Conservation (phyloP, 2,113 vertebrate genomes). For the Sterna hirundo region DNA sequence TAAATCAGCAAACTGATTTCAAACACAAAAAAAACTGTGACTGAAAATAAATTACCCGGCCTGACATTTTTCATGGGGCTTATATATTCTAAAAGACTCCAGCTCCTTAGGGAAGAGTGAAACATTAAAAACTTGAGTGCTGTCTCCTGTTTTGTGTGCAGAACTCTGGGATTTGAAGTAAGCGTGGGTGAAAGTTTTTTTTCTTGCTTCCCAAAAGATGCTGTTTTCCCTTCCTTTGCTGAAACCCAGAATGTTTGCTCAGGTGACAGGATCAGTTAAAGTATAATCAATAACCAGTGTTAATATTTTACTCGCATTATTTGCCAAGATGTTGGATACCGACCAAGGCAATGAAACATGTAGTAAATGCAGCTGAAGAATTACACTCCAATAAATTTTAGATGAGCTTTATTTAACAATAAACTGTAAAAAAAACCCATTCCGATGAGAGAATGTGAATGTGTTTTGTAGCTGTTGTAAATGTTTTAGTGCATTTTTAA, state of each 20-base stretch:
- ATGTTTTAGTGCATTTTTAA: slow-evolving; percentile 46
- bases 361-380: slow-evolving; percentile 39
- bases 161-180: not conserved
- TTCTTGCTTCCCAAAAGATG: not conserved
- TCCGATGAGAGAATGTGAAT: not conserved
- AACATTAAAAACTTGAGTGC: not conserved
- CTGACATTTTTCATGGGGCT: slow-evolving; percentile 37
- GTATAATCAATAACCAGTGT: not conserved
- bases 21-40: not conserved
- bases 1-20: slow-evolving; percentile 35
- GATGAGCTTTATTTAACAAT: slow-evolving; percentile 55
- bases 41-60: slow-evolving; percentile 41
- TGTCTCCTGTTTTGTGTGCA: not conserved
- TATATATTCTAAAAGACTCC: not conserved
- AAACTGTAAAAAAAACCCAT: not conserved
- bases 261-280: slow-evolving; percentile 15
- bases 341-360: slow-evolving; percentile 10
- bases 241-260: not conserved
- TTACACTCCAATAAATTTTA: slow-evolving; percentile 40
- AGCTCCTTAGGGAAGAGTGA: not conserved
- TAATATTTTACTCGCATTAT: slow-evolving; percentile 35
- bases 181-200: not conserved
- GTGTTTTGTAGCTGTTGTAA: slow-evolving; percentile 36
- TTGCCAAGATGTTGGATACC: not conserved
- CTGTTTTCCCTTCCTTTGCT: not conserved